Conservation (phyloP, 2,888 invertebrate genomes). For the Acanthoscelides obtectus region DNA sequence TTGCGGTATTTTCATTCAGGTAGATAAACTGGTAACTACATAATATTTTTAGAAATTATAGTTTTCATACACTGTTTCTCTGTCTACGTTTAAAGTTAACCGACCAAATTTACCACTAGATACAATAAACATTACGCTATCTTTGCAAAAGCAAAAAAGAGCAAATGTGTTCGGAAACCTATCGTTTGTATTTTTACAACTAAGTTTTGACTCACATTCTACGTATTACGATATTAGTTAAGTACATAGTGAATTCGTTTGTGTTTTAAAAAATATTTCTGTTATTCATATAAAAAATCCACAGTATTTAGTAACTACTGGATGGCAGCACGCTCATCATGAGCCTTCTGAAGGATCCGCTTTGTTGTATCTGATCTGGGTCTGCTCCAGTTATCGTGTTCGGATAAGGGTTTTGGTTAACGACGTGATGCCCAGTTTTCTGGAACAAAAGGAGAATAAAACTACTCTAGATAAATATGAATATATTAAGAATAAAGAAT, state of each 20-base stretch:
- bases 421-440: slow-evolving; percentile 38
- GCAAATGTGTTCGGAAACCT: not conserved
- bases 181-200: not conserved
- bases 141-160: not conserved
- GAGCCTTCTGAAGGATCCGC: slow-evolving; percentile 86
- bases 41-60: not conserved
- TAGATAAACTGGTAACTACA: too few relatives aligned
- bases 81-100: not conserved
- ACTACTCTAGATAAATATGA: too few relatives aligned
- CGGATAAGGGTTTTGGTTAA: slow-evolving; percentile 35
- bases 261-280: not conserved
- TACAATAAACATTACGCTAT: not conserved
- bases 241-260: not conserved
- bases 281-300: not conserved
- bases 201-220: not conserved
- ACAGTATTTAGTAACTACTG: slow-evolving; percentile 48
- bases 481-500: too few relatives aligned
- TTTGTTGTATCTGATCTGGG: slow-evolving; percentile 83
- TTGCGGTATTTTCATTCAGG: too few relatives aligned
- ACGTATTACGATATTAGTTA: not conserved
- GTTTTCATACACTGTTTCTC: not conserved
- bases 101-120: not conserved
- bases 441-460: slow-evolving; percentile 25
- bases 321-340: slow-evolving; percentile 88
- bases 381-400: slow-evolving; percentile 63